Base-by-base conservation (phyloP, 2,888 invertebrate genomes). In the Cheilosia scutellata region DNA sequence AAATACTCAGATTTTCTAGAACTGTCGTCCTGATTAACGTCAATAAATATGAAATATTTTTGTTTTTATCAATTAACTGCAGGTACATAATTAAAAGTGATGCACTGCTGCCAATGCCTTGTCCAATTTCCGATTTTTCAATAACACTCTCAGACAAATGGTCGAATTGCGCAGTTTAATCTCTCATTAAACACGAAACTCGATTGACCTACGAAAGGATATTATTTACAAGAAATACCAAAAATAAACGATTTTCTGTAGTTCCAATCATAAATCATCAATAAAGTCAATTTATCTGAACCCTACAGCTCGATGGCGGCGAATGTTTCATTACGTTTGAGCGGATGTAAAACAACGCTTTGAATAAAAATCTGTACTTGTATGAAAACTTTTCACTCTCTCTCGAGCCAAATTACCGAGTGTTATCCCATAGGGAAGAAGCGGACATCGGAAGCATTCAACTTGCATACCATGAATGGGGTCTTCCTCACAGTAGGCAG, bases 251-350 rank as follows among this genome's bases (percentile, higher is more conserved):
- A 25, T 42, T 53, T 27, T 33, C 20, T 7, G 9, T 42, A 70
- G 55, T 44, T n/a, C 57, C 44, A 57, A 57, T 70, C 68, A 70
- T 57, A 57, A 70, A 70, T 47, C 31, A 70, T 57, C 70, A 70
- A 70, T 57, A 37, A 57, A 55, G 40, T 68, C 57, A 70, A 44
- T 57, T 44, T 31, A 44, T 20, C 29, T 20, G 11, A 57, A 20
- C 3, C 33, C 7, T 33, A 11, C 13, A 37, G 13, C 9, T 20
- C 7, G n/a, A n/a, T 16, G 29, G 31, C n/a, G 29, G 1, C 16
- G 13, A 27, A 42, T 40, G 9, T n/a, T 29, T 44, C 31, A 33
- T 42, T 53, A 42, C 42, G 53, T 47, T 51, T 65, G 11, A 42
- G 40, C 4, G 53, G 27, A 55, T 5, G 40, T 13, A 27, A 16